Percentiles rank a stretch among this genome's conserved stretches.
These are phyloP conservation scores for Chironomus tentans DNA, from an alignment of 2,888 invertebrate genomes.

Conservation along the genomic window DNA sequence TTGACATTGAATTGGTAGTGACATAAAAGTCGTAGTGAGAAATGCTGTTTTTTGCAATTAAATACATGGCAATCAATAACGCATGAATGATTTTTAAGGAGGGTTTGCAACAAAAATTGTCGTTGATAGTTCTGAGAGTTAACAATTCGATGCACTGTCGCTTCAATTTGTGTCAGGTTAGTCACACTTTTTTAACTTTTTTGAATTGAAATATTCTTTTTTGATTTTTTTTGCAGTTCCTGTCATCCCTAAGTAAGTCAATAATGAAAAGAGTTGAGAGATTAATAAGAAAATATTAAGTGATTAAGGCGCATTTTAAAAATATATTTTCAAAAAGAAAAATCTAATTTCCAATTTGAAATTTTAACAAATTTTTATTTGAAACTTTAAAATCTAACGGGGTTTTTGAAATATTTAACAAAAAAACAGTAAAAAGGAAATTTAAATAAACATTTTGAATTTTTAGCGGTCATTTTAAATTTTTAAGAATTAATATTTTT, in stretches of 20 bases:
- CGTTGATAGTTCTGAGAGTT: not conserved
- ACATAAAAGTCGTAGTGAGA: not conserved
- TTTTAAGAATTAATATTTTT: too few relatives aligned
- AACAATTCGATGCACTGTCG: not conserved
- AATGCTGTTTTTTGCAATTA: conserved; percentile 21
- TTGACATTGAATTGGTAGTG: conserved; percentile 12
- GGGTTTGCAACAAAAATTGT: not conserved
- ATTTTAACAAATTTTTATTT: too few relatives aligned
- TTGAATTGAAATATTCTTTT: not conserved
- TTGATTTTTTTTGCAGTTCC: not conserved
- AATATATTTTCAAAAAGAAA: too few relatives aligned
- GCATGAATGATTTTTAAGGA: conserved; percentile 14
- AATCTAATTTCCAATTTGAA: too few relatives aligned
- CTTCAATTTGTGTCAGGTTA: conserved; percentile 25
- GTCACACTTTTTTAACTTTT: conserved; percentile 16
- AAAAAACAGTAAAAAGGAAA: too few relatives aligned
- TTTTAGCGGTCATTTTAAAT: too few relatives aligned
- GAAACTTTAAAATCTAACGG: too few relatives aligned
- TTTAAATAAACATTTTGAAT: too few relatives aligned
- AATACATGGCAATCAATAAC: conserved; percentile 20
- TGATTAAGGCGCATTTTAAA: too few relatives aligned
- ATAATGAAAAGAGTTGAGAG: too few relatives aligned
- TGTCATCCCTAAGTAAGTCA: not conserved
- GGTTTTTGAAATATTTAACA: too few relatives aligned
- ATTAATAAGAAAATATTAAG: too few relatives aligned